Evolutionary conservation across 2,797 vertebrate genomes (phyloP).

Genomic region (Phoxinus dragarum): DNA sequence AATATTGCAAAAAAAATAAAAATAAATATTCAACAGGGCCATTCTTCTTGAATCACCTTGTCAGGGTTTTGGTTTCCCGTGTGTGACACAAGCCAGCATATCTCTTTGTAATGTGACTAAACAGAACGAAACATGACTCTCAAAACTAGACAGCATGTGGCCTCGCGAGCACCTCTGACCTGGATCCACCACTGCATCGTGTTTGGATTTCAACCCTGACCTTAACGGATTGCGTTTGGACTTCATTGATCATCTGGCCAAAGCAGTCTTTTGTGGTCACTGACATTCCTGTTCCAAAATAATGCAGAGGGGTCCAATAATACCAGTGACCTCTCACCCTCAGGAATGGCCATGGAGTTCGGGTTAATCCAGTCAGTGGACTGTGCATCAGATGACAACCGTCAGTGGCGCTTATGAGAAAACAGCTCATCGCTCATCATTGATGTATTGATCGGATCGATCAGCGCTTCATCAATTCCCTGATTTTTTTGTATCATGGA

Average conservation of each 20-base stretch:
- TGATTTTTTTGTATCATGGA: not conserved
- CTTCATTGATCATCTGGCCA: conserved; percentile 44
- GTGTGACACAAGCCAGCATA: conserved; percentile 1
- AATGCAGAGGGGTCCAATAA: conserved; percentile 38
- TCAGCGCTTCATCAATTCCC: not conserved
- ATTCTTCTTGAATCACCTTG: not conserved
- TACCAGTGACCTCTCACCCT: conserved; percentile 43
- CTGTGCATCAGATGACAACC: conserved; percentile 1
- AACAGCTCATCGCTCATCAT: conserved; percentile 24
- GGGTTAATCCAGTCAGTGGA: conserved; percentile 15
- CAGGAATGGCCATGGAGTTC: conserved; percentile 29
- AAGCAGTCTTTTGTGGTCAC: conserved; percentile 38
- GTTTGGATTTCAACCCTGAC: conserved; percentile 32
- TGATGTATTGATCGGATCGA: conserved; percentile 16
- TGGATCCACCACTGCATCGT: conserved; percentile 26
- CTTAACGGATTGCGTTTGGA: conserved; percentile 43
- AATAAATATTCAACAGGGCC: not conserved
- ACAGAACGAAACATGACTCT: conserved; percentile 42
- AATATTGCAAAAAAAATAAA: not conserved
- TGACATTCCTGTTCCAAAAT: conserved; percentile 41
- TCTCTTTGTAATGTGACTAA: conserved; percentile 37
- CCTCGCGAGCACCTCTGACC: conserved; percentile 51
- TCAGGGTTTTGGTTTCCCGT: not conserved
- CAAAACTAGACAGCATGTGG: conserved; percentile 51
- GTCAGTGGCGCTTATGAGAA: conserved; percentile 9